These are phyloP conservation scores for Ichneumon xanthorius DNA, from an alignment of 2,888 invertebrate genomes.

Conservation along the genomic window DNA sequence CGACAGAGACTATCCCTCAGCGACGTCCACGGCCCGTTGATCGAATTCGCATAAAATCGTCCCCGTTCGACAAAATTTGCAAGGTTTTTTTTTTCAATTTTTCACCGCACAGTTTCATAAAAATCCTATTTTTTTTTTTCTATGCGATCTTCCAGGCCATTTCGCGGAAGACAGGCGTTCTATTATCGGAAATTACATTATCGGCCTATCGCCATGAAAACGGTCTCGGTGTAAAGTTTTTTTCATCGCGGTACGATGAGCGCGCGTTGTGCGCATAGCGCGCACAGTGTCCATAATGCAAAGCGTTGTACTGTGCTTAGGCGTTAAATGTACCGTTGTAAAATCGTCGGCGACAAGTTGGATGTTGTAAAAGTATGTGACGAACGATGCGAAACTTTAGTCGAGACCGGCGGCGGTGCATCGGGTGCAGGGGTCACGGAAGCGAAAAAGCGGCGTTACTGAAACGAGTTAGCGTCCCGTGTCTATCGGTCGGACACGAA, in stretches of 20 bases:
- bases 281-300: neutral
- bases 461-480: slow-evolving; percentile 23
- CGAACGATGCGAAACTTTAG: slow-evolving; percentile 56
- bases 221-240: slow-evolving; percentile 44
- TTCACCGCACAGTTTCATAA: no score
- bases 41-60: no score
- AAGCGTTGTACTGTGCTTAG: slow-evolving; percentile 29
- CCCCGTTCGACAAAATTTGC: no score
- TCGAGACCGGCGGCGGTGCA: neutral
- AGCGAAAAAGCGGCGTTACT: slow-evolving; percentile 43
- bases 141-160: neutral
- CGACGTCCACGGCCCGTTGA: no score
- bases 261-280: neutral
- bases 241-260: slow-evolving; percentile 8
- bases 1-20: no score
- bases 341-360: slow-evolving; percentile 26
- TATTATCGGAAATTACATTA: slow-evolving; percentile 55
- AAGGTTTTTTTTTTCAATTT: no score
- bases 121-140: neutral
- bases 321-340: slow-evolving; percentile 53
- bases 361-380: slow-evolving; percentile 39
- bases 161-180: slow-evolving; percentile 24
- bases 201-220: slow-evolving; percentile 48
- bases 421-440: slow-evolving; percentile 46
- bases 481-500: slow-evolving; percentile 10